A percentile compares a stretch with the other conserved stretches of the same genome.
Evolutionary conservation across 2,113 vertebrate genomes (phyloP).

Genomic region (Hippocampus guttulatus): DNA sequence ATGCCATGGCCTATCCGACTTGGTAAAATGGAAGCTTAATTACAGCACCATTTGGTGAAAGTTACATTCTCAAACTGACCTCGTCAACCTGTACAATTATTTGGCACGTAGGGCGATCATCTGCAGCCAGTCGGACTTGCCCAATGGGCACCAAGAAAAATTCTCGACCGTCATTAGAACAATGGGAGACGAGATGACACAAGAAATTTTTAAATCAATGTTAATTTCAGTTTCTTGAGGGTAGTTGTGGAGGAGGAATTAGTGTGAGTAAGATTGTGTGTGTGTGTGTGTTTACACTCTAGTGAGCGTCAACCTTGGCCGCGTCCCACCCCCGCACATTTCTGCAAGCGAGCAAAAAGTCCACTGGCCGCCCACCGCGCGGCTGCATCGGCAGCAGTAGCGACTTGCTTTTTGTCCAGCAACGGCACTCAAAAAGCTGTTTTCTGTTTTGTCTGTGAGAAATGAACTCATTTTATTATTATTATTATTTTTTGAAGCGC

Average conservation of each 20-base stretch:
- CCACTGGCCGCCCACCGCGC: slow-evolving; percentile 49
- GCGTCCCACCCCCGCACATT: slow-evolving; percentile 54
- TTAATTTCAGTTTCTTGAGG: not conserved
- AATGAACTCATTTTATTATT: slow-evolving; percentile 20
- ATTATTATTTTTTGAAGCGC: not conserved
- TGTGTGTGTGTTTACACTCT: slow-evolving; percentile 34
- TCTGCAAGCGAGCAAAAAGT: slow-evolving; percentile 55
- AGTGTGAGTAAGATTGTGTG: not conserved
- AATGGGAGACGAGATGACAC: not conserved
- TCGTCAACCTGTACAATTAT: not conserved
- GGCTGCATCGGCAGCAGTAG: slow-evolving; percentile 52
- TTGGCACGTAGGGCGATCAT: not conserved
- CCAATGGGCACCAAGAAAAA: not conserved
- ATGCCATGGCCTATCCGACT: not conserved
- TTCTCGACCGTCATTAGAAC: not conserved
- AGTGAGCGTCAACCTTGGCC: slow-evolving; percentile 63
- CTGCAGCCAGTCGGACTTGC: not conserved
- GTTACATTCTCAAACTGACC: no score
- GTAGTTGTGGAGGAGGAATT: not conserved
- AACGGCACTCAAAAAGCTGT: slow-evolving; percentile 38
- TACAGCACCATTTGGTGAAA: not conserved
- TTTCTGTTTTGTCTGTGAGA: slow-evolving; percentile 5
- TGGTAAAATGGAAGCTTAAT: not conserved
- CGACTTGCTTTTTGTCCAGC: slow-evolving; percentile 23
- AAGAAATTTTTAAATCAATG: not conserved